Evolutionary conservation across 2,797 vertebrate species (phyloP), one percentile per base, ranked within the genome.

Genomic region (Propithecus perrieri): DNA sequence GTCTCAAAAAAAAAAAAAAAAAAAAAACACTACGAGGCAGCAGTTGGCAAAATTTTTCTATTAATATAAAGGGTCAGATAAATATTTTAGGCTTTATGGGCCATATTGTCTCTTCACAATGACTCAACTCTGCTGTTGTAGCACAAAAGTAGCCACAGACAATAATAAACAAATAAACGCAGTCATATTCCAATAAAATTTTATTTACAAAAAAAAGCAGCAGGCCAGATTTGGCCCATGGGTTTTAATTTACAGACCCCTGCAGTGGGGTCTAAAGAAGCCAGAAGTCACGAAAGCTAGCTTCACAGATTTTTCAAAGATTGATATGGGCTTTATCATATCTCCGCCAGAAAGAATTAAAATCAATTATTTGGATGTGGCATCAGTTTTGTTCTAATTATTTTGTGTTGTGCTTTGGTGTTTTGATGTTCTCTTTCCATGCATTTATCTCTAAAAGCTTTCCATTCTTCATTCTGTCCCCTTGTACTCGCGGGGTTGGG

Each of bases 161-260:
- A 78, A 75, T 63, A 92, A 67, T 38, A 90, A 75, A 65, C 61
- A 84, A 89, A 14, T 61, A 84, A 95, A 14, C 38, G 69, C 28
- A 65, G 55, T 61, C 78, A 67, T 18, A 35, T 75, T 96, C 88
- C 57, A 94, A 89, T 72, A 93, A 78, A 96, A 95, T 28, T 96
- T 97, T 94, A 96, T 91, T 96, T 86, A 67, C 79, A 93, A 48
- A 48, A 55, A 55, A 43, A 46, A 33, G 67, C 13, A 26, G 63
- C 26, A 46, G 59, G 20, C 65, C 43, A 88, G 28, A 79, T 75
- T 69, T 33, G 46, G 30, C 4, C 28, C 14, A 28, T 30, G 35
- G 61, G 14, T 14, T 63, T 79, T 94, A 50, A 57, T 91, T 86
- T 91, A 9, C 88, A 93, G 59, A 75, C 2, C 18, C 2, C 35